phyloP scores from a whole-genome alignment of 35 echinoderm and acorn worm species.

The Holothuria glaberrima region DNA sequence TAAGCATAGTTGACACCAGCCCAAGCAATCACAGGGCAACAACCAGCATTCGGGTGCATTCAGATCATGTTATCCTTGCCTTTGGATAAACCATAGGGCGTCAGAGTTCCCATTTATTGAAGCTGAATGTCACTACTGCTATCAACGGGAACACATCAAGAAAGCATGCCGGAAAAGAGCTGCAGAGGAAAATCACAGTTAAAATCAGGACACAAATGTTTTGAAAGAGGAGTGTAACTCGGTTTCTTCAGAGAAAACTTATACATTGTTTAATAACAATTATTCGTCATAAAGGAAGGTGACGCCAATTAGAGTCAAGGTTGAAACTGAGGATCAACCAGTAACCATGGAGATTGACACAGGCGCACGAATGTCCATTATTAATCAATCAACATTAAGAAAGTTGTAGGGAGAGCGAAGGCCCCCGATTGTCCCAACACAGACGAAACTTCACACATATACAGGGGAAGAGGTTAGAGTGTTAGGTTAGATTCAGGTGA shows the following conservation, averaged over 20 bases:
- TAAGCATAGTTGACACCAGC: neutral
- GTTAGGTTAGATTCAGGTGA: constrained; percentile 27
- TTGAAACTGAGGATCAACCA: neutral
- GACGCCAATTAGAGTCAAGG: neutral
- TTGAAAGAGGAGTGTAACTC: neutral
- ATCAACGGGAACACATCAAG: neutral
- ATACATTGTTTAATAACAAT: constrained; percentile 2
- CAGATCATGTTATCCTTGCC: neutral
- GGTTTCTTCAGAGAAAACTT: neutral
- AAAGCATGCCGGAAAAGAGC: neutral
- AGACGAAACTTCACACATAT: constrained; percentile 34
- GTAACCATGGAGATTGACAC: constrained; percentile 21
- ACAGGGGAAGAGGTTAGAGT: constrained; percentile 38
- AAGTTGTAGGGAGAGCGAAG: neutral
- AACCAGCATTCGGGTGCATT: neutral
- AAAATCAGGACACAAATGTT: neutral
- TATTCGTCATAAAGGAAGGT: neutral
- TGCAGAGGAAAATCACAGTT: neutral
- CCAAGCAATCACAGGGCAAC: neutral
- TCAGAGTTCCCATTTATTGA: neutral
- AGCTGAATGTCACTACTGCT: neutral
- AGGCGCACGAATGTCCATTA: neutral
- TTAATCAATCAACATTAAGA: neutral
- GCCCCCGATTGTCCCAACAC: neutral
- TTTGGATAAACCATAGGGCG: neutral